phyloP scores from a whole-genome alignment of 2,113 vertebrate species.

The Myocastor coypus region DNA sequence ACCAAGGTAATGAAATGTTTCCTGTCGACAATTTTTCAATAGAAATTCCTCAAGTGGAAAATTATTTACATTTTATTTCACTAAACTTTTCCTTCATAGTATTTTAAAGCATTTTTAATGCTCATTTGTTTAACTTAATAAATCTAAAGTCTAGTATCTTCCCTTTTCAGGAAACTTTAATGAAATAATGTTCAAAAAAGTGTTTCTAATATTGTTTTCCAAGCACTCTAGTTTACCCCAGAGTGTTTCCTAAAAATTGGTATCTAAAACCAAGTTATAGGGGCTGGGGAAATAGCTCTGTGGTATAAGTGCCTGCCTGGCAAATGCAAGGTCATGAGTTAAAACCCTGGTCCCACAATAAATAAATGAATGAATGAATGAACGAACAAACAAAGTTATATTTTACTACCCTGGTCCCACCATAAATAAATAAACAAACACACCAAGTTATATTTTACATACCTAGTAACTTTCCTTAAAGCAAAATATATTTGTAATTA shows the following conservation, averaged over 20 bases:
- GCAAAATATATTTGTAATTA: slow-evolving; percentile 23
- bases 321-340: too few relatives aligned
- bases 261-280: slow-evolving; percentile 49
- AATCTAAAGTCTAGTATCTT: neutral
- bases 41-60: slow-evolving; percentile 44
- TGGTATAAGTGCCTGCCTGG: too few relatives aligned
- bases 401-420: too few relatives aligned
- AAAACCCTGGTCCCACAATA: too few relatives aligned
- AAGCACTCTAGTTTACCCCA: neutral
- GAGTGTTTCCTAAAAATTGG: neutral
- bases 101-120: slow-evolving; percentile 13
- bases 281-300: too few relatives aligned
- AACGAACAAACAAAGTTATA: too few relatives aligned
- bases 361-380: too few relatives aligned
- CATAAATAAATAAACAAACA: too few relatives aligned
- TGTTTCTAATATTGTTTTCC: neutral
- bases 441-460: slow-evolving; percentile 54
- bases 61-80: slow-evolving; percentile 58
- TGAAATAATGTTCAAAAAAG: slow-evolving; percentile 46
- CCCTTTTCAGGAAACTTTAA: neutral
- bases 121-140: slow-evolving; percentile 49
- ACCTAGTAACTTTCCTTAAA: slow-evolving; percentile 48
- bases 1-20: slow-evolving; percentile 30
- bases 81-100: slow-evolving; percentile 42
- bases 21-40: slow-evolving; percentile 27